phyloP scores from a whole-genome alignment of 2,888 invertebrate species.

The Eretmocerus hayati region DNA sequence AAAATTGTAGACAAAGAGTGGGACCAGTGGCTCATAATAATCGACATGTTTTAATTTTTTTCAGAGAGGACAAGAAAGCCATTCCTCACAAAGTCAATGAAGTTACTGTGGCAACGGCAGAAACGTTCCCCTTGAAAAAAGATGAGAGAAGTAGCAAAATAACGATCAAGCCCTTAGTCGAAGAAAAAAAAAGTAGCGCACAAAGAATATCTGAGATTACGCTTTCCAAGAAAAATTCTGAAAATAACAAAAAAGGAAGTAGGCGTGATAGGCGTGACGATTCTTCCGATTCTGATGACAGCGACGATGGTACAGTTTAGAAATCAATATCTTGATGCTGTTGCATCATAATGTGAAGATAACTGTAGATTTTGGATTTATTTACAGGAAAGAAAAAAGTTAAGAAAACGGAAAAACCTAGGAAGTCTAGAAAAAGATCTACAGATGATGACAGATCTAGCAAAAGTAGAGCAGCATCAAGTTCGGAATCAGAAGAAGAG shows the following conservation, averaged over 20 bases:
- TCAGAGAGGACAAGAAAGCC: conserved; percentile 40
- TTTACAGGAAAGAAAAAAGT: conserved; percentile 41
- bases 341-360: background rate
- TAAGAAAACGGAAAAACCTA: conserved; percentile 36
- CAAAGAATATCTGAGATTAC: conserved; percentile 33
- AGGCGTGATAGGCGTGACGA: conserved; percentile 39
- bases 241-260: conserved; percentile 36
- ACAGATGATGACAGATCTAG: conserved; percentile 51
- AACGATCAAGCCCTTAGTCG: conserved; percentile 25
- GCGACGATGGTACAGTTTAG: conserved; percentile 33
- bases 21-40: background rate
- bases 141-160: conserved; percentile 37
- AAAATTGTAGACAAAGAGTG: background rate
- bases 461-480: conserved; percentile 50
- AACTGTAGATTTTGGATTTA: conserved; percentile 1
- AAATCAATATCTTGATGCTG: background rate
- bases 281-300: conserved; percentile 42
- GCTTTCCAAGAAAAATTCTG: conserved; percentile 33
- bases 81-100: conserved; percentile 38
- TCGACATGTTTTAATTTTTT: conserved; percentile 4
- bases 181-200: conserved; percentile 36
- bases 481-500: conserved; percentile 53
- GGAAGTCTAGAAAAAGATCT: conserved; percentile 39
- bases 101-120: conserved; percentile 29
- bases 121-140: conserved; percentile 40